phyloP scores from a whole-genome alignment of 2,113 vertebrate genomes.

The Cheilinus undulatus region DNA sequence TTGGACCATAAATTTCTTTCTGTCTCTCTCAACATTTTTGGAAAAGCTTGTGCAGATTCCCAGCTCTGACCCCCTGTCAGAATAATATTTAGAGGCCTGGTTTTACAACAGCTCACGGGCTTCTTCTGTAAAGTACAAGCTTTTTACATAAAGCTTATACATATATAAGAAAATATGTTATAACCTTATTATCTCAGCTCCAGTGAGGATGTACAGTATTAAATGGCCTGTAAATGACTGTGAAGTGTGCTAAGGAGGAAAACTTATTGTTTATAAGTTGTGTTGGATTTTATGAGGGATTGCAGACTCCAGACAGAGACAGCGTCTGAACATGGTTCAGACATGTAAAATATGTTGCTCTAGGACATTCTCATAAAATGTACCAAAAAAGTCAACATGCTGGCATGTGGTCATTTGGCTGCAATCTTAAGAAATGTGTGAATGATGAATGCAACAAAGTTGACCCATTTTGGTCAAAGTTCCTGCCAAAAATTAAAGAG shows the following conservation, averaged over 20 bases:
- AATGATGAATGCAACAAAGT: not conserved
- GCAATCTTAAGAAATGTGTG: not conserved
- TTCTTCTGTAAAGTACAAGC: not conserved
- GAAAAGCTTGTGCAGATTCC: constrained; percentile 39
- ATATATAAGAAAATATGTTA: not conserved
- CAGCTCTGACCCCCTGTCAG: constrained; percentile 9
- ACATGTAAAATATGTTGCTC: constrained; percentile 45
- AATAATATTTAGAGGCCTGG: constrained; percentile 36
- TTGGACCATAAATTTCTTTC: not conserved
- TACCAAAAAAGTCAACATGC: not conserved
- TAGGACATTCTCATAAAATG: constrained; percentile 21
- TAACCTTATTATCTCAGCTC: not conserved
- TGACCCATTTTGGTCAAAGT: not conserved
- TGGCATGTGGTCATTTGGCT: not conserved
- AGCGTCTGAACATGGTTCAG: constrained; percentile 40
- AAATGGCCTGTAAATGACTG: constrained; percentile 9
- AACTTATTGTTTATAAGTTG: constrained; percentile 17
- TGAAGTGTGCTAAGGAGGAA: constrained; percentile 6
- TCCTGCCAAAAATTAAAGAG: not conserved
- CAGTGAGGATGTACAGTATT: not conserved
- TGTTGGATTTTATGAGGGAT: constrained; percentile 4
- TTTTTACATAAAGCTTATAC: not conserved
- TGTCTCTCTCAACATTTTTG: constrained; percentile 10
- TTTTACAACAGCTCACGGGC: constrained; percentile 6
- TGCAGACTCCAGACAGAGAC: constrained; percentile 30